Evolutionary conservation across 1,140 invertebrate species (phyloP).

Genomic region (Drosophila pachea): DNA sequence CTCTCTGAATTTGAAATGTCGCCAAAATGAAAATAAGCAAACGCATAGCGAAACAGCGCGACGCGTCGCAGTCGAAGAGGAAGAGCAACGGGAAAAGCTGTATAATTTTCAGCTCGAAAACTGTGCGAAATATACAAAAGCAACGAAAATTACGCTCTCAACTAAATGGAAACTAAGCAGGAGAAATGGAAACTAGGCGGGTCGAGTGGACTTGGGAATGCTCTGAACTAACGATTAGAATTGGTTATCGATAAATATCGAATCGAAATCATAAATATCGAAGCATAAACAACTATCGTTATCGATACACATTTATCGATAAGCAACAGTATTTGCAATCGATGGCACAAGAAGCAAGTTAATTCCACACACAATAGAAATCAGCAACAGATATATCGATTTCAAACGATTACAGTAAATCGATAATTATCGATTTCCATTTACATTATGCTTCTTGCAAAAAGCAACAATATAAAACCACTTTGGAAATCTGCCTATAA

Average conservation of each 20-base stretch:
- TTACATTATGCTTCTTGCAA: too few relatives aligned
- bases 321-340: too few relatives aligned
- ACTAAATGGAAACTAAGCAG: constrained; percentile 51
- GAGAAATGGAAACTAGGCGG: background rate
- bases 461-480: too few relatives aligned
- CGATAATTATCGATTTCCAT: too few relatives aligned
- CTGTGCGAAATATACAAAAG: constrained; percentile 48
- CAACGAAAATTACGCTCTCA: constrained; percentile 65
- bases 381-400: too few relatives aligned
- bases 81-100: constrained; percentile 33
- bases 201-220: background rate
- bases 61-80: constrained; percentile 11
- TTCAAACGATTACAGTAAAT: background rate
- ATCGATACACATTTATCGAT: background rate
- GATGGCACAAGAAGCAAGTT: too few relatives aligned
- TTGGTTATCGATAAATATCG: background rate
- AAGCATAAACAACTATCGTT: too few relatives aligned
- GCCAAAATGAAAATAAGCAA: constrained; percentile 56
- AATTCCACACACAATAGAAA: too few relatives aligned
- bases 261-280: background rate
- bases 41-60: constrained; percentile 21
- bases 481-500: too few relatives aligned
- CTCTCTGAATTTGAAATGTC: constrained; percentile 70
- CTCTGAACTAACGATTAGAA: background rate
- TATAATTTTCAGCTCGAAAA: constrained; percentile 48